Evolutionary conservation across 2,113 vertebrate species (phyloP).

Genomic region (Edolisoma coerulescens): DNA sequence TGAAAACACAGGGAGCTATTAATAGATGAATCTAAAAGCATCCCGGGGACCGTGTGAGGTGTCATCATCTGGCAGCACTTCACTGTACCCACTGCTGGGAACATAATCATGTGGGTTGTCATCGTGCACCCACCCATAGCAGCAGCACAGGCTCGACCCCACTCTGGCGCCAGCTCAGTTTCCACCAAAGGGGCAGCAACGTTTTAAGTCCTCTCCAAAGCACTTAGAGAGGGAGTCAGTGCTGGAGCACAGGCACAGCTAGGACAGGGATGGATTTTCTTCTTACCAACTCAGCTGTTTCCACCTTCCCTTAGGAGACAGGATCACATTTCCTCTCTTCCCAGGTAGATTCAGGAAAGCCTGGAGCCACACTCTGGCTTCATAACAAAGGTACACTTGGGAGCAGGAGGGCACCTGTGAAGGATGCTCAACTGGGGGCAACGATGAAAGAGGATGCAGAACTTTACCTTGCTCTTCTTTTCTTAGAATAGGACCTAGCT

Average conservation of each 20-base stretch:
- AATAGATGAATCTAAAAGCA: background rate
- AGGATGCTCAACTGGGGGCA: background rate
- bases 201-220: background rate
- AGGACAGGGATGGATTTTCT: background rate
- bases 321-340: background rate
- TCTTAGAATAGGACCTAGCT: background rate
- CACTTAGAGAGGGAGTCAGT: background rate
- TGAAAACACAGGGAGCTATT: conserved; percentile 15
- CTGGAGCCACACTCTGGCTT: background rate
- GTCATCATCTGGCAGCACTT: conserved; percentile 4
- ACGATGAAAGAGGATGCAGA: background rate
- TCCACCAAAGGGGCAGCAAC: background rate
- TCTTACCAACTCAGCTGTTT: background rate
- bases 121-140: fast-evolving
- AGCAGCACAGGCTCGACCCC: background rate
- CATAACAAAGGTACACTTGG: background rate
- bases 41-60: background rate
- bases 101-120: background rate
- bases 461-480: background rate
- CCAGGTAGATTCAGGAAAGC: background rate
- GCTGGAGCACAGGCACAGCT: background rate
- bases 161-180: background rate
- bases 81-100: background rate
- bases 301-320: background rate
- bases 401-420: background rate